Evolutionary conservation across 2,888 invertebrate species (phyloP).

Genomic region (Anaspis maculata): DNA sequence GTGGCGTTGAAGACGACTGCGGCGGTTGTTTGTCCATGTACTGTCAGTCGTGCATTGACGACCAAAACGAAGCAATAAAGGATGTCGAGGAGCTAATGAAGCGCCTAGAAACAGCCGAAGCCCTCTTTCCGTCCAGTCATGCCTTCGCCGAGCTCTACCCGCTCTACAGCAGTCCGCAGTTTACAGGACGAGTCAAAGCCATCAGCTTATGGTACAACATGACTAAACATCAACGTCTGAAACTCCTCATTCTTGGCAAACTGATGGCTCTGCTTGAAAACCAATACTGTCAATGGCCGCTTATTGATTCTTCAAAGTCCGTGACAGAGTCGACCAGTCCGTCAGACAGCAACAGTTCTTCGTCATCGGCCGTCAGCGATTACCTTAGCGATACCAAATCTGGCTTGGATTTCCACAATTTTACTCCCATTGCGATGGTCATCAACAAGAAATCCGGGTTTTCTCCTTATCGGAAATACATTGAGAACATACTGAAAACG

Average conservation of each 20-base stretch:
- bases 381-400: conserved; percentile 20
- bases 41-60: conserved; percentile 60
- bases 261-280: conserved; percentile 46
- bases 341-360: conserved; percentile 43
- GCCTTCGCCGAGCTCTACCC: conserved; percentile 70
- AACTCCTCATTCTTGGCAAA: conserved; percentile 65
- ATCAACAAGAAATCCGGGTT: conserved; percentile 20
- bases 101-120: conserved; percentile 66
- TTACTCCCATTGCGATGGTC: conserved; percentile 45
- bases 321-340: conserved; percentile 35
- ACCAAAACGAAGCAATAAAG: conserved; percentile 64
- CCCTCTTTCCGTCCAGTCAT: conserved; percentile 75
- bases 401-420: conserved; percentile 38
- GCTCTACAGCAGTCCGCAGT: conserved; percentile 54
- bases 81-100: conserved; percentile 66
- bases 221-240: conserved; percentile 73
- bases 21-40: conserved; percentile 66
- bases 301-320: conserved; percentile 20
- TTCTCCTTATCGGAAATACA: conserved; percentile 59
- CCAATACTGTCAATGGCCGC: conserved; percentile 30
- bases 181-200: conserved; percentile 63
- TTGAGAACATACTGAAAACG: conserved; percentile 80
- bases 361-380: conserved; percentile 32
- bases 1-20: conserved; percentile 42
- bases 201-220: conserved; percentile 91